Conservation (phyloP, 2,797 vertebrate genomes). For the Melanogrammus aeglefinus region DNA sequence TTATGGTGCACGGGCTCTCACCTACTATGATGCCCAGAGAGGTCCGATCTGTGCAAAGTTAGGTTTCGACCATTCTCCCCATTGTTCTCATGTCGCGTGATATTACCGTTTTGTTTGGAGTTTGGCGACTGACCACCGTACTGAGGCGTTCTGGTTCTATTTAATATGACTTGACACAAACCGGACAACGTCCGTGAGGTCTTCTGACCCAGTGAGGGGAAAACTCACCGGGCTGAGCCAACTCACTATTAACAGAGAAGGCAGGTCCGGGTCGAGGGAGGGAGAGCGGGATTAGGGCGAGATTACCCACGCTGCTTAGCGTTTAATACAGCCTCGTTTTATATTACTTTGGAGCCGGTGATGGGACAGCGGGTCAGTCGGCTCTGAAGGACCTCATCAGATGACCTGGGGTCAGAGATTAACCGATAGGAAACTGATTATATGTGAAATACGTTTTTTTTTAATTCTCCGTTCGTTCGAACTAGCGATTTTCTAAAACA, state of each 20-base stretch:
- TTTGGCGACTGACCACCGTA: background rate
- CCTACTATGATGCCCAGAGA: background rate
- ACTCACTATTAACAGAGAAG: conserved; percentile 33
- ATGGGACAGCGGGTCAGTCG: conserved; percentile 29
- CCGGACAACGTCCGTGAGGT: no score
- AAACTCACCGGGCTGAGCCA: conserved; percentile 20
- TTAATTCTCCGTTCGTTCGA: background rate
- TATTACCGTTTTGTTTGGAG: background rate
- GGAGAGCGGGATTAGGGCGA: conserved; percentile 57
- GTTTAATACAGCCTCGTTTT: conserved; percentile 54
- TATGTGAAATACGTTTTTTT: background rate
- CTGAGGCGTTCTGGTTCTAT: background rate
- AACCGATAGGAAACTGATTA: background rate
- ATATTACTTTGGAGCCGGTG: conserved; percentile 63
- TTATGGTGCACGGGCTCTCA: background rate
- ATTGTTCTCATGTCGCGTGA: background rate
- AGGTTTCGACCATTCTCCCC: background rate
- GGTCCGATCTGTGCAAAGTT: background rate
- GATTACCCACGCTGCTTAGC: conserved; percentile 63
- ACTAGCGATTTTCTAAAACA: background rate
- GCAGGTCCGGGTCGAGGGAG: conserved; percentile 35
- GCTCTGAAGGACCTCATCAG: conserved; percentile 13
- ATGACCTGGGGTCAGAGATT: conserved; percentile 5
- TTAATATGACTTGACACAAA: background rate
- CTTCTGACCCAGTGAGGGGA: background rate